phyloP scores from a whole-genome alignment of 2,888 invertebrate genomes.

The Ecliptopera silaceata region DNA sequence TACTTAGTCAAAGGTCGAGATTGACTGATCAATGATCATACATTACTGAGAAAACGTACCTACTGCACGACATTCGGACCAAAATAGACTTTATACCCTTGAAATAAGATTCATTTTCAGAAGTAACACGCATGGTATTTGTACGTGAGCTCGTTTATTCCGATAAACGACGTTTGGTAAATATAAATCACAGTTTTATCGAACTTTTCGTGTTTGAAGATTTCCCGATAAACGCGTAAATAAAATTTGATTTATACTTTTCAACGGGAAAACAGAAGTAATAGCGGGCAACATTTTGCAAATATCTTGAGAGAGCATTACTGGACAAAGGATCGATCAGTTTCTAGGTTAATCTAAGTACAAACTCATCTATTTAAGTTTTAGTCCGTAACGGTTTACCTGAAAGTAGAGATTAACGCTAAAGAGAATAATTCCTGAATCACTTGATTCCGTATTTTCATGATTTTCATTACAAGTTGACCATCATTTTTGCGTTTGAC shows the following conservation, averaged over 20 bases:
- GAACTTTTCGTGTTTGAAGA: conserved; percentile 54
- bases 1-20: conserved; percentile 16
- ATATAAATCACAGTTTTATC: conserved; percentile 29
- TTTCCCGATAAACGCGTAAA: conserved; percentile 69
- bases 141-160: conserved; percentile 6
- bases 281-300: no score
- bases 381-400: no score
- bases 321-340: no score
- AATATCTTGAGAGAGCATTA: no score
- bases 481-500: no score
- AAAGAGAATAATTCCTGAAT: no score
- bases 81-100: not conserved
- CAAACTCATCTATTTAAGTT: no score
- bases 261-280: no score
- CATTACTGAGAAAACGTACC: conserved; percentile 18
- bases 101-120: conserved; percentile 11
- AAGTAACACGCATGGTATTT: not conserved
- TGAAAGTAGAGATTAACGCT: no score
- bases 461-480: no score
- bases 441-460: no score
- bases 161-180: conserved; percentile 13
- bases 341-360: no score
- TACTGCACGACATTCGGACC: conserved; percentile 5
- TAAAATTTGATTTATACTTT: conserved; percentile 62
- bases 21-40: conserved; percentile 29